Base-by-base conservation (phyloP, 2,797 vertebrate genomes). In the Gallinago solitaria region DNA sequence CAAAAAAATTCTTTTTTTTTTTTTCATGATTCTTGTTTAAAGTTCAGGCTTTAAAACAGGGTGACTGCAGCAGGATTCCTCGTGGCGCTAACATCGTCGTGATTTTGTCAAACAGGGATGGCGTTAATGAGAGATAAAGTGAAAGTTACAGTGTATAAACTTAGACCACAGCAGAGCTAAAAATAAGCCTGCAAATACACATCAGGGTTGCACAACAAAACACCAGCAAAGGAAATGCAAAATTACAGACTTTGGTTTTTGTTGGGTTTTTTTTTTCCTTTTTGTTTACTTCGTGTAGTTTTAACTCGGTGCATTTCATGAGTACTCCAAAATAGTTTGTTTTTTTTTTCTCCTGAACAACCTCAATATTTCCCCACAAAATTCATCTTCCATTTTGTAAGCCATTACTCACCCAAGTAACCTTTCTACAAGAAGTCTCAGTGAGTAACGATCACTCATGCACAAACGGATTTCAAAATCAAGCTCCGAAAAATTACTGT, bases 121-220 rank as follows among this genome's bases (percentile, higher is more conserved):
- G 32, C 56, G 48, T 92, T 96, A 87, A 94, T 94, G 64, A 97
- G 90, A 95, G 95, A 95, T 97, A 92, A 97, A 97, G 94, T 97
- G 97, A 98, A 98, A 98, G 96, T 97, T 89, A 89, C 74, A 88
- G 45, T 16, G 84, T 91, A 91, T 87, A 97, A 97, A 97, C 95
- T 97, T 95, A 96, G 93, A 97, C 95, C 92, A 96, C 91, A 94
- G 78, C 60, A 80, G 93, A 95, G 94, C 67, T 87, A 97, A 98
- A 98, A 97, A 93, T 96, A 97, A 90, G 94, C 35, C 43, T 64
- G 79, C 85, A 95, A 94, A 96, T 73, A 76, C 63, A 88, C 78
- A 96, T 87, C 64, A 63, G 85, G 57, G 87, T 90, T 94, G 89
- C 91, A 97, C 96, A 96, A 95, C 95, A 97, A 90, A 97, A 97